Conservation (phyloP, 23 tunicate genomes). For the Trididemnum nubilum region DNA sequence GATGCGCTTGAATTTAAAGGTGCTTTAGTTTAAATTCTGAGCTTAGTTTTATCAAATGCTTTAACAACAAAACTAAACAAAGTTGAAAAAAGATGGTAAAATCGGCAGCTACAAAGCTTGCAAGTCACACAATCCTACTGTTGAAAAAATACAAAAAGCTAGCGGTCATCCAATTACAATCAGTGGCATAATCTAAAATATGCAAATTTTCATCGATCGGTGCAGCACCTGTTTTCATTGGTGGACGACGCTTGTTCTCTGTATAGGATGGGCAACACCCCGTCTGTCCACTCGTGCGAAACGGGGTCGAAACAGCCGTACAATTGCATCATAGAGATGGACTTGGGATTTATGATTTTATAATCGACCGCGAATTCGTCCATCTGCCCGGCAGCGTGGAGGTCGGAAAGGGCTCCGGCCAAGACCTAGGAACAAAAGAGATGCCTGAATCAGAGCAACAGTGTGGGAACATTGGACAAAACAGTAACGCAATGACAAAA, state of each 20-base stretch:
- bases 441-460: neutral
- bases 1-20: no score
- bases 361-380: constrained; percentile 86
- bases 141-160: no score
- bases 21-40: no score
- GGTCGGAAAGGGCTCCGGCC: constrained; percentile 75
- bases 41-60: no score
- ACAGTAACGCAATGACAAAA: neutral
- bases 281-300: constrained; percentile 98
- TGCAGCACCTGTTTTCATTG: constrained; percentile 72
- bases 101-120: no score
- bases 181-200: no score
- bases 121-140: no score
- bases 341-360: constrained; percentile 90
- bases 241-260: constrained; percentile 95
- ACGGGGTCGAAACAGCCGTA: constrained; percentile 95
- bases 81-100: no score
- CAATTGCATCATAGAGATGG: constrained; percentile 85
- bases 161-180: no score
- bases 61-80: no score
- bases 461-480: neutral
- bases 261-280: constrained; percentile 91
- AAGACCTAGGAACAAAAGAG: constrained; percentile 40
- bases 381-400: constrained; percentile 68
- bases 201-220: no score